Conservation (phyloP, 2,797 vertebrate species). For the Adelosebastes latens region DNA sequence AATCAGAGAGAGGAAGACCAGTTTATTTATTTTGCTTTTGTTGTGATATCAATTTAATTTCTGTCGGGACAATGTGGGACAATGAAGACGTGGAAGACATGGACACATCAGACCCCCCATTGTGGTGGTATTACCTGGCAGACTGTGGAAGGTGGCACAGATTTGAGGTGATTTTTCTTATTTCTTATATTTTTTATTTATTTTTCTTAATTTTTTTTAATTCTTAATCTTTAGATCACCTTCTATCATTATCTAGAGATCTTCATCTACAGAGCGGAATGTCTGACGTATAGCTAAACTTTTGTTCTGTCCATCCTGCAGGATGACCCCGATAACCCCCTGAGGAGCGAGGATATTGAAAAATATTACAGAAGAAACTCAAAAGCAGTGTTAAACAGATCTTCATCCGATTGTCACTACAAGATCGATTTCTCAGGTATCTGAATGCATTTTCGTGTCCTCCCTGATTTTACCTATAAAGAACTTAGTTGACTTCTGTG, state of each 20-base stretch:
- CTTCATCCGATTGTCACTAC: conserved; percentile 73
- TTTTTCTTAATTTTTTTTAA: too few species aligned
- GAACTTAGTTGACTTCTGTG: not conserved
- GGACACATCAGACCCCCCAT: conserved; percentile 85
- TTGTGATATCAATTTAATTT: not conserved
- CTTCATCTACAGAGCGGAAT: not conserved
- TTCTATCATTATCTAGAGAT: not conserved
- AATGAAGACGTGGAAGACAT: conserved; percentile 75
- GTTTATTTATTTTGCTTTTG: not conserved
- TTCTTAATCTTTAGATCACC: not conserved
- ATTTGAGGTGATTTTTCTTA: conserved; percentile 84
- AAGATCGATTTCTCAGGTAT: conserved; percentile 87
- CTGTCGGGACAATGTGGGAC: not conserved
- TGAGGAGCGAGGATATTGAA: conserved; percentile 85
- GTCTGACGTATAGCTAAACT: accelerated
- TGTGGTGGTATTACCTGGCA: conserved; percentile 88
- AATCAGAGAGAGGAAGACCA: not conserved
- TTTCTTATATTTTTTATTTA: too few species aligned
- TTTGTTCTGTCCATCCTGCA: not conserved
- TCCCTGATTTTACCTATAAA: not conserved
- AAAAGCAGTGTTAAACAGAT: conserved; percentile 68
- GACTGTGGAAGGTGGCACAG: conserved; percentile 90
- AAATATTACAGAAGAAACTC: conserved; percentile 79
- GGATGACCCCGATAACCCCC: conserved; percentile 76
- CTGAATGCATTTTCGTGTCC: accelerated